Evolutionary conservation across 2,113 vertebrate genomes (phyloP), one percentile per base, ranked within the genome.

Genomic region (Cheilinus undulatus): DNA sequence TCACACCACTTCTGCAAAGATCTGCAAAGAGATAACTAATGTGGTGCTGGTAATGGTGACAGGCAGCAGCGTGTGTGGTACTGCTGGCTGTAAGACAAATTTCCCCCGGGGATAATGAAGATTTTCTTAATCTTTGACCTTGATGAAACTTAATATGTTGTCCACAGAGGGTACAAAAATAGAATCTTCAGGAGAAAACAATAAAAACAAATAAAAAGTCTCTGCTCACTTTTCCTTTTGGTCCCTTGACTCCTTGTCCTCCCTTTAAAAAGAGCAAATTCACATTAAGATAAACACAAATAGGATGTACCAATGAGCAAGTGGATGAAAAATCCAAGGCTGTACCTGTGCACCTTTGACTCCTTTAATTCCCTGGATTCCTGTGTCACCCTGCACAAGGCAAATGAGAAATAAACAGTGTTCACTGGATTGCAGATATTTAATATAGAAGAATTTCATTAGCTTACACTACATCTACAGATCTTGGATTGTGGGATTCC

Each of bases 191-290:
- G 13, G 13, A 36, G 40, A 5, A 42, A 42, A 34, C 32, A 34
- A 10, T 34, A 34, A 10, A 34, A 34, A 34, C 32, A 34, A 10
- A 5, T 34, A 12, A 46, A n/a, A 15, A 56, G 34, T 54, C 34
- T 27, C 12, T 56, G 30, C 83, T 94, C 83, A 91, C 91, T 90
- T 63, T 84, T 89, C 93, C 91, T 87, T 90, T 92, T 4, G 90
- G 86, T 17, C 93, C 93, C 49, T 94, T 92, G 48, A 60, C 0
- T 58, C 83, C 88, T 62, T 86, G 91, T 82, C 73, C 66, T 38
- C 54, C 88, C 88, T 93, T 69, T 65, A 64, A 86, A 86, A 83
- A 62, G 10, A 50, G 7, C 0, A 65, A 59, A 66, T 14, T 66
- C 1, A 32, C 17, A 13, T 52, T 64, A 36, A 51, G 9, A 74